phyloP scores from a whole-genome alignment of 2,113 vertebrate species.

The Xiphophorus couchianus region DNA sequence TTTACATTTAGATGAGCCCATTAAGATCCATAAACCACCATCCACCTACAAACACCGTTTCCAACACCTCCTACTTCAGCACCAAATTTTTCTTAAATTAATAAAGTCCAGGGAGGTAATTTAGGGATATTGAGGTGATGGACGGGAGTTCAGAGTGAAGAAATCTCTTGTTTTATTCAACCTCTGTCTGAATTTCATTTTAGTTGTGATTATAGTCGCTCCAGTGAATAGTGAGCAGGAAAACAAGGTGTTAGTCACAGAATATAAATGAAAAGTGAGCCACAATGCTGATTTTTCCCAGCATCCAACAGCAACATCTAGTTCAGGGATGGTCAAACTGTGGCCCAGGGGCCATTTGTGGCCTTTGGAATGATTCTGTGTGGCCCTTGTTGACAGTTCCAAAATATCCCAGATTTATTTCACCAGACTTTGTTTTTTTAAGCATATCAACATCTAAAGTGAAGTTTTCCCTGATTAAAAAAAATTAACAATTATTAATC shows the following conservation, averaged over 20 bases:
- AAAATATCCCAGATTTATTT: no score
- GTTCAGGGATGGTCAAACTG: no score
- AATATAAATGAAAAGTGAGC: not conserved
- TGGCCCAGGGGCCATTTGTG: no score
- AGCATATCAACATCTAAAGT: no score
- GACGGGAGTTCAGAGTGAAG: not conserved
- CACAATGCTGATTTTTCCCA: not conserved
- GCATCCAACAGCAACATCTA: not conserved
- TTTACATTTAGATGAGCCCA: constrained; percentile 76
- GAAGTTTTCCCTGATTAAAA: no score
- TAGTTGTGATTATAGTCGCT: not conserved
- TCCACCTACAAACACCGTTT: constrained; percentile 11
- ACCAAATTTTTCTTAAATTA: not conserved
- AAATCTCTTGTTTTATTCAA: not conserved
- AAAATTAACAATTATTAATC: no score
- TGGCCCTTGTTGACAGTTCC: no score
- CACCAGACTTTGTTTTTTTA: no score
- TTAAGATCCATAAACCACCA: constrained; percentile 58
- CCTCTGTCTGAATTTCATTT: not conserved
- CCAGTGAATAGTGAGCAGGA: not conserved
- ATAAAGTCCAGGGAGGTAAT: constrained; percentile 20
- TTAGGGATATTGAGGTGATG: constrained; percentile 11
- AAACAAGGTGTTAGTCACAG: not conserved
- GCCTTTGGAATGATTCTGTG: no score
- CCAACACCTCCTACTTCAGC: constrained; percentile 18